Evolutionary conservation across 2,888 invertebrate genomes (phyloP).

Genomic region (Bugula neritina): DNA sequence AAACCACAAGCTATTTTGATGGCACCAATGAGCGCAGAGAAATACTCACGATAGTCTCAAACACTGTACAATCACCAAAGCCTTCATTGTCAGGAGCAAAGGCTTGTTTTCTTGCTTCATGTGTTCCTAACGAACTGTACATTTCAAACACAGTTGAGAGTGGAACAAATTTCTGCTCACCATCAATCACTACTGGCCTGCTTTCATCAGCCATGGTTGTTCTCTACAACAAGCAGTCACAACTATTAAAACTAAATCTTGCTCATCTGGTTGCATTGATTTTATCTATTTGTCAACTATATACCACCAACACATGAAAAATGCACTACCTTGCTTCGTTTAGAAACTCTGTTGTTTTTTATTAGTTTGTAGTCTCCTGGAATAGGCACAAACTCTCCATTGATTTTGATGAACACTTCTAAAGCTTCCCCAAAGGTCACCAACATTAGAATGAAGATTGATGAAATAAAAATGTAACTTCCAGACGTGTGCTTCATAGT

Average conservation of each 20-base stretch:
- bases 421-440: background rate
- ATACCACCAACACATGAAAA: background rate
- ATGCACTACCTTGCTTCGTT: background rate
- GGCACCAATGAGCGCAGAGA: too few relatives aligned
- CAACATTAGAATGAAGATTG: background rate
- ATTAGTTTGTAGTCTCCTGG: constrained; percentile 16
- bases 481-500: background rate
- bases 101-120: background rate
- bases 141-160: constrained; percentile 16
- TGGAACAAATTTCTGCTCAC: background rate
- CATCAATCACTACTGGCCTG: background rate
- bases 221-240: constrained; percentile 7
- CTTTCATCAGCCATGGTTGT: background rate
- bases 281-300: background rate
- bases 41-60: constrained; percentile 17
- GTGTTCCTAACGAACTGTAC: background rate
- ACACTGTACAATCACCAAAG: constrained; percentile 19
- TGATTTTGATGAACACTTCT: constrained; percentile 10
- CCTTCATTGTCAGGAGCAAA: background rate
- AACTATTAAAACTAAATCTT: background rate
- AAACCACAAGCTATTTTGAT: too few relatives aligned
- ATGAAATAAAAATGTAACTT: too few relatives aligned
- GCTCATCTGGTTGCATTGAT: background rate
- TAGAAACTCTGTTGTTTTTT: background rate
- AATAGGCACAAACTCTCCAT: constrained; percentile 10